Evolutionary conservation across 2,888 invertebrate genomes (phyloP).

Genomic region (Metalampra italica): DNA sequence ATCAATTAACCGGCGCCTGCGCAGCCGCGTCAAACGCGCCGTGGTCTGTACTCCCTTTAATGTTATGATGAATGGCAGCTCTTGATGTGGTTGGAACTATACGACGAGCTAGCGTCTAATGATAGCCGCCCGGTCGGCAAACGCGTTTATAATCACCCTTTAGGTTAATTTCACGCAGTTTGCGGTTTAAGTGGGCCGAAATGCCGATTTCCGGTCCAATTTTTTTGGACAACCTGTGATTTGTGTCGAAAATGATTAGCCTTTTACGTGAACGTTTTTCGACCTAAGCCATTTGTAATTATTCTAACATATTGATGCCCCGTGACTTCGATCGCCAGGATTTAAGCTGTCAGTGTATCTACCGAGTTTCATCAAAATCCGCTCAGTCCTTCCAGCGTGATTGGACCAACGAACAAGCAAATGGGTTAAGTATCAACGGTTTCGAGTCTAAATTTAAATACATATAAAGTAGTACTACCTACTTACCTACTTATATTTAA

Average conservation of each 20-base stretch:
- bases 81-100: conserved; percentile 31
- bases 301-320: too few relatives aligned
- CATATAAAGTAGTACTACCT: too few relatives aligned
- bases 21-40: conserved; percentile 30
- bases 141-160: conserved; percentile 22
- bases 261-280: not conserved
- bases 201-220: conserved; percentile 9
- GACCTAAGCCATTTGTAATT: not conserved
- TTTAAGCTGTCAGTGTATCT: too few relatives aligned
- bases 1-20: conserved; percentile 71
- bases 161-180: conserved; percentile 32
- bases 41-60: conserved; percentile 13
- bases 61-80: conserved; percentile 39
- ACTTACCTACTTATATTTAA: too few relatives aligned
- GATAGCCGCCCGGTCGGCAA: conserved; percentile 23
- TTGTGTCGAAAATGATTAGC: not conserved
- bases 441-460: too few relatives aligned
- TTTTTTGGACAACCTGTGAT: not conserved
- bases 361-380: too few relatives aligned
- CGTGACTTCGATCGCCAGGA: too few relatives aligned
- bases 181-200: conserved; percentile 30
- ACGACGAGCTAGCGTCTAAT: conserved; percentile 19
- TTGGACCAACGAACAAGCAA: too few relatives aligned
- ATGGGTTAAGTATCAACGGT: too few relatives aligned
- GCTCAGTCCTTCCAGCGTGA: too few relatives aligned